A percentile compares a stretch with the other conserved stretches of the same genome.
These are phyloP conservation scores for Drosophila crucigera DNA, from an alignment of 2,888 invertebrate species.

Conservation along the genomic window DNA sequence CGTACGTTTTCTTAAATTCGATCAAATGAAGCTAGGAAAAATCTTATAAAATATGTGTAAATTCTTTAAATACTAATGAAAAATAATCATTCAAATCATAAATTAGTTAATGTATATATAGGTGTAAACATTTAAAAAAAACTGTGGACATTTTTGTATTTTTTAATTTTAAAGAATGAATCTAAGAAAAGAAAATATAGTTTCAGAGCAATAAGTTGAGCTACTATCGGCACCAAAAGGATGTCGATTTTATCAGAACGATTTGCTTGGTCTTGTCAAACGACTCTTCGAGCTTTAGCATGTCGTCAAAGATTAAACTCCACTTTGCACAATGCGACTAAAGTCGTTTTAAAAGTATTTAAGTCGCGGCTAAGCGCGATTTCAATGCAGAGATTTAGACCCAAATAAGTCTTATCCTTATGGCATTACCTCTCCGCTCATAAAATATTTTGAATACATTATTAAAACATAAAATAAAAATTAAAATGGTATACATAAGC, in stretches of 20 bases:
- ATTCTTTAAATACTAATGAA: neutral
- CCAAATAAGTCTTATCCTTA: neutral
- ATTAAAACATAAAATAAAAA: neutral
- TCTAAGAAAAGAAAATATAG: neutral
- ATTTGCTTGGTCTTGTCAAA: neutral
- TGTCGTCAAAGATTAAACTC: neutral
- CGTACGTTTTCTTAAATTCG: no score
- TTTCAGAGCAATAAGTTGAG: neutral
- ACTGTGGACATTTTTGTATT: neutral
- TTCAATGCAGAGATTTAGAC: neutral
- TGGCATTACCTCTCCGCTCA: neutral
- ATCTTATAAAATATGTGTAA: neutral
- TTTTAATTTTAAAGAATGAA: neutral
- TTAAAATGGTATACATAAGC: neutral
- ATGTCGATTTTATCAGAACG: neutral
- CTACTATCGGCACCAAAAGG: accelerated
- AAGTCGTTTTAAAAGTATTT: neutral
- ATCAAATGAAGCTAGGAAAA: neutral
- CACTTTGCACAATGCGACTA: neutral
- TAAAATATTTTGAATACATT: neutral
- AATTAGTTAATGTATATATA: neutral
- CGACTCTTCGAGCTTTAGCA: neutral
- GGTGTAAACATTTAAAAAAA: neutral
- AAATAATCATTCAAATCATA: neutral
- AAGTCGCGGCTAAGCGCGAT: neutral